These are phyloP conservation scores for Camelus dromedarius DNA, from an alignment of 2,113 vertebrate species.

Conservation along the genomic window DNA sequence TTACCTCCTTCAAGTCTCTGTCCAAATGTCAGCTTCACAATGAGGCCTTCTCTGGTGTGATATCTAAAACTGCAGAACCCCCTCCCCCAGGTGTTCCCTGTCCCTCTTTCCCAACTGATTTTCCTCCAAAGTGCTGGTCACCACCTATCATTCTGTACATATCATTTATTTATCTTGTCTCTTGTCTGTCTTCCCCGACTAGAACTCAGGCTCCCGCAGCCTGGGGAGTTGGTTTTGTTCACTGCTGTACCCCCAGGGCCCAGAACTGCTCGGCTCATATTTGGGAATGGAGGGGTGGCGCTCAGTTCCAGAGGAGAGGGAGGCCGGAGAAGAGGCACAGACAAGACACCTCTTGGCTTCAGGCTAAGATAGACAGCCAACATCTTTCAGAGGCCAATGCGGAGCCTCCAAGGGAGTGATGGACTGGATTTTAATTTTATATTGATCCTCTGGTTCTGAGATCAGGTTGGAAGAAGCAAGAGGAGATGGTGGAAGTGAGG, in stretches of 20 bases:
- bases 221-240: neutral
- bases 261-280: neutral
- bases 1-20: neutral
- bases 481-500: neutral
- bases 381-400: neutral
- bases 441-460: neutral
- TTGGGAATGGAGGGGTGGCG: neutral
- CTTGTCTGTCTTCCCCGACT: neutral
- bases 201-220: neutral
- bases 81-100: neutral
- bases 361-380: neutral
- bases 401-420: neutral
- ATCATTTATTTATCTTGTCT: neutral
- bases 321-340: fast-evolving
- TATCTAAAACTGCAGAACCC: neutral
- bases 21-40: neutral
- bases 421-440: neutral
- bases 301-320: neutral
- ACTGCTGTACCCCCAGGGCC: neutral
- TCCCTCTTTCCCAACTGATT: neutral
- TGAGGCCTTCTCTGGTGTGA: neutral
- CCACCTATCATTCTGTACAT: neutral
- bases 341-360: neutral
- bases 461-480: neutral
- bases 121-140: neutral